Conservation (phyloP, 2,797 vertebrate genomes). For the Buphagus erythrorhynchus region DNA sequence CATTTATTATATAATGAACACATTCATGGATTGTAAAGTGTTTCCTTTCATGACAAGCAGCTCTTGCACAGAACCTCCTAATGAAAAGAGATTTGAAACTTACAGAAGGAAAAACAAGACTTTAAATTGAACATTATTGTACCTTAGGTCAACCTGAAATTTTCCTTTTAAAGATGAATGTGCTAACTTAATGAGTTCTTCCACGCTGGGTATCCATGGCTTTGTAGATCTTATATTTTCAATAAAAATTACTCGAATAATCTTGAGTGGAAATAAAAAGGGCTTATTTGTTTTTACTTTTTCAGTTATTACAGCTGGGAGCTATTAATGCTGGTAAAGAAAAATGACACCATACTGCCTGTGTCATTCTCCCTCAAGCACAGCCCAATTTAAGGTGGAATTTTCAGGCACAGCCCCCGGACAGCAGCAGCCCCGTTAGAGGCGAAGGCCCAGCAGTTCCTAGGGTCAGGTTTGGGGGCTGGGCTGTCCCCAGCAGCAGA, state of each 20-base stretch:
- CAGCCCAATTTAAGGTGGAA: not conserved
- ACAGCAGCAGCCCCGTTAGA: not conserved
- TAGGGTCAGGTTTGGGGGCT: not conserved
- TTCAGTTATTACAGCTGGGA: slow-evolving; percentile 29
- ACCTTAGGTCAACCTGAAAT: slow-evolving; percentile 67
- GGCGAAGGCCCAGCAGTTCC: not conserved
- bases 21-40: slow-evolving; percentile 71
- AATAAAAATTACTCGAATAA: slow-evolving; percentile 76
- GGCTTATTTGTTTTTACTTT: slow-evolving; percentile 62
- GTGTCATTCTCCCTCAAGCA: not conserved
- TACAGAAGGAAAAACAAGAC: slow-evolving; percentile 56
- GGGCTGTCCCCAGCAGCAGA: not conserved
- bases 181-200: slow-evolving; percentile 75
- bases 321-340: not conserved
- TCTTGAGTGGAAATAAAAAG: slow-evolving; percentile 69
- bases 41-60: slow-evolving; percentile 73
- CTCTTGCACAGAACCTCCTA: slow-evolving; percentile 90
- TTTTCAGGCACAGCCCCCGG: not conserved
- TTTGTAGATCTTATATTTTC: slow-evolving; percentile 78
- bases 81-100: slow-evolving; percentile 62
- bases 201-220: slow-evolving; percentile 73
- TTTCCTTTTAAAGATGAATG: slow-evolving; percentile 68
- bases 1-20: slow-evolving; percentile 79
- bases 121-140: slow-evolving; percentile 68
- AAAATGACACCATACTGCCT: not conserved